Evolutionary conservation across 2,113 vertebrate genomes (phyloP).

Genomic region (Lanius ludovicianus): DNA sequence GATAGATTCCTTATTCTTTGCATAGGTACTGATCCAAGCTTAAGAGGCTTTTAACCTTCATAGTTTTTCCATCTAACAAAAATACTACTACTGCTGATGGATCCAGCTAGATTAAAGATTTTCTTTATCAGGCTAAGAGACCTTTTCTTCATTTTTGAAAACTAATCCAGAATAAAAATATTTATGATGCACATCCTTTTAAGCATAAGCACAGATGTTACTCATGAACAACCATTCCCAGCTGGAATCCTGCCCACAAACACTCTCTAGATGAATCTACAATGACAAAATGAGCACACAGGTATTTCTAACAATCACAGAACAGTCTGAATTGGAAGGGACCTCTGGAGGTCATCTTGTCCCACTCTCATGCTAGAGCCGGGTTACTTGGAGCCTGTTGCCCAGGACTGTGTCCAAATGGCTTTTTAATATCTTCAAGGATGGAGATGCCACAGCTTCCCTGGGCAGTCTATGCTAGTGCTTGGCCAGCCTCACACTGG

Average conservation of each 20-base stretch:
- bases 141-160: neutral
- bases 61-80: neutral
- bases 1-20: neutral
- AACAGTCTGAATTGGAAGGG: neutral
- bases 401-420: fast-evolving
- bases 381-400: neutral
- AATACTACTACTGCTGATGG: neutral
- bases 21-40: neutral
- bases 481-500: neutral
- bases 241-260: neutral
- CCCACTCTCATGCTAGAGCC: neutral
- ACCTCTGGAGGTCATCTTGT: neutral
- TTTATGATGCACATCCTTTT: neutral
- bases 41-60: neutral
- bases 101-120: neutral
- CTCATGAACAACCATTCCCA: neutral
- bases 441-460: neutral
- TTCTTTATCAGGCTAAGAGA: neutral
- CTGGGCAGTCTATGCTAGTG: neutral
- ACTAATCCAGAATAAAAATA: slow-evolving; percentile 8
- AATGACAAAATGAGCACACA: neutral
- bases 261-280: neutral
- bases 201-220: neutral
- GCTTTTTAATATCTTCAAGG: neutral
- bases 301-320: neutral